phyloP scores from a whole-genome alignment of 2,888 invertebrate genomes.

The Apotomis turbidana region DNA sequence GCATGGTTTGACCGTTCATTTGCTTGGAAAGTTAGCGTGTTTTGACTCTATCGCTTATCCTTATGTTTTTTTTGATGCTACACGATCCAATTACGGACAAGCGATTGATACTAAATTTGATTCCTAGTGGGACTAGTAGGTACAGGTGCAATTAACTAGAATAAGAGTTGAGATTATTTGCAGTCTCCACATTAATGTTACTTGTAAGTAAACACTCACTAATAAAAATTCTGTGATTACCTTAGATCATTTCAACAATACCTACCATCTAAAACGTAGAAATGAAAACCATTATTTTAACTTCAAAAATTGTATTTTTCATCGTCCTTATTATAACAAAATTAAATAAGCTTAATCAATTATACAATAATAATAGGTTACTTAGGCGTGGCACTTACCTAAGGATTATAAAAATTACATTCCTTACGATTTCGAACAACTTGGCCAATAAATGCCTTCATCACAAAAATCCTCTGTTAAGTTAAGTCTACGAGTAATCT shows the following conservation, averaged over 20 bases:
- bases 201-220: no score
- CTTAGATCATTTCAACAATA: background rate
- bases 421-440: conserved; percentile 70
- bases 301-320: conserved; percentile 72
- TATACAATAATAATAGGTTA: conserved; percentile 67
- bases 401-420: conserved; percentile 74
- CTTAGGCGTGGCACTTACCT: conserved; percentile 81
- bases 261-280: conserved; percentile 10
- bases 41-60: no score
- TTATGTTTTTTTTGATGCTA: no score
- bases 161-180: no score
- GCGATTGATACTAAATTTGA: no score
- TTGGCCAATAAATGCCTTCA: conserved; percentile 80
- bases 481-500: conserved; percentile 47
- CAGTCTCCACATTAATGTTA: no score
- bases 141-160: no score
- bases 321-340: conserved; percentile 75
- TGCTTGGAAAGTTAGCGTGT: no score
- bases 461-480: conserved; percentile 65
- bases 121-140: no score
- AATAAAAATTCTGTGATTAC: background rate
- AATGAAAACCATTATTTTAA: conserved; percentile 50
- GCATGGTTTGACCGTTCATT: no score
- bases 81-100: no score
- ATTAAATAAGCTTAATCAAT: conserved; percentile 77